Evolutionary conservation across 2,888 invertebrate species (phyloP), one percentile per base, ranked within the genome.

Genomic region (Sinhomidia bicolor): DNA sequence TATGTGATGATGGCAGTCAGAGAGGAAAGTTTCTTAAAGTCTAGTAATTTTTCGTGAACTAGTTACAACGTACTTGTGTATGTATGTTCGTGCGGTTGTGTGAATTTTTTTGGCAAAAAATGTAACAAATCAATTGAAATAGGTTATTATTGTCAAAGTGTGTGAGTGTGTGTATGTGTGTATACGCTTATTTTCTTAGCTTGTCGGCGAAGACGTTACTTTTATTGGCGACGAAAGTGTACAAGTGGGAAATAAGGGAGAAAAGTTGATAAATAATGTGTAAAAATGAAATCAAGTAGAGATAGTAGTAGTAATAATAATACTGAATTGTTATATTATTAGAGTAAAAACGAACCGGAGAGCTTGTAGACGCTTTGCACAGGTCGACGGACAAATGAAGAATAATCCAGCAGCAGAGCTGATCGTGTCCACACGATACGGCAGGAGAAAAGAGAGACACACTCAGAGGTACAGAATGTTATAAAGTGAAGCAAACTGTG

Each of bases 371-470:
- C 81, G 89, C 85, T 85, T 82, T 85, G 89, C 80, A 89, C 89
- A 89, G 89, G 89, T 89, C 89, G 89, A 85, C 89, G 85, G 85
- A 89, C 89, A 89, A 85, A 85, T 89, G 89, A 89, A 89, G 89
- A 89, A 89, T 89, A 89, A 89, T 85, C 89, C 89, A 89, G 89
- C 89, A 89, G 89, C 71, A 32, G 85, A 89, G 80, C 84, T 47
- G 83, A 85, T 84, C 79, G 83, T 84, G 84, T 84, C 89, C 89
- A 89, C 89, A 89, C 89, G 79, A 60, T 79, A 44, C 17, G 32
- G 65, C 51, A 57, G 65, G 85, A 82, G 85, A 84, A 76, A 82
- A 65, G 76, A 76, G 32, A 10, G 47, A 62, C 20, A 68, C 20
- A 36, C 17, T 17, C 36, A 41, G 12, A 0, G 3, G 10, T 4